Evolutionary conservation across 2,888 invertebrate genomes (phyloP).

Genomic region (Dryocosmus kuriphilus): DNA sequence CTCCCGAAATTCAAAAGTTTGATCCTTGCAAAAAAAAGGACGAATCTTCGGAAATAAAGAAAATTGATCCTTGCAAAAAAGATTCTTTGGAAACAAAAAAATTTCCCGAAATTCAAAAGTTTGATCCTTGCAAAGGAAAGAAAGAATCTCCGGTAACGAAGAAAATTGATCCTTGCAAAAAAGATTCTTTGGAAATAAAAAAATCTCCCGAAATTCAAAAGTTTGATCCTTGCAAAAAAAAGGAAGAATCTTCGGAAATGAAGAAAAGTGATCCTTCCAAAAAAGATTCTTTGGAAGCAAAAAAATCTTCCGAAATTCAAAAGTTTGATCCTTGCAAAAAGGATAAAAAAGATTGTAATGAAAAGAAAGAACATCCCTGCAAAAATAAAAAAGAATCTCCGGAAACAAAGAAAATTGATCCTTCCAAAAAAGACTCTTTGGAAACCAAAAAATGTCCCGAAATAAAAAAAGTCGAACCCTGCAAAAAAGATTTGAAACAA

Average conservation of each 20-base stretch:
- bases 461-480: too few relatives aligned
- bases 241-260: not conserved
- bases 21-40: too few relatives aligned
- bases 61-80: not conserved
- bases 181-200: not conserved
- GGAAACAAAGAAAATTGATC: too few relatives aligned
- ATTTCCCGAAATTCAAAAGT: too few relatives aligned
- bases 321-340: not conserved
- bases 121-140: not conserved
- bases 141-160: not conserved
- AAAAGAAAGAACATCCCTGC: conserved; percentile 44
- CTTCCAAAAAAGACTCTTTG: too few relatives aligned
- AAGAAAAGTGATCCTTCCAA: not conserved
- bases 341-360: not conserved
- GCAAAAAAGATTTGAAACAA: too few relatives aligned
- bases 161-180: not conserved
- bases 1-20: too few relatives aligned
- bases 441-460: too few relatives aligned
- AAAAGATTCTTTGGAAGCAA: not conserved
- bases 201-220: not conserved
- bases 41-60: not conserved
- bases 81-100: too few relatives aligned
- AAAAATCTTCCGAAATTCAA: not conserved
- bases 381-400: too few relatives aligned
- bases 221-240: not conserved